Evolutionary conservation across 2,797 vertebrate genomes (phyloP).

Genomic region (Austrolebias charrua): DNA sequence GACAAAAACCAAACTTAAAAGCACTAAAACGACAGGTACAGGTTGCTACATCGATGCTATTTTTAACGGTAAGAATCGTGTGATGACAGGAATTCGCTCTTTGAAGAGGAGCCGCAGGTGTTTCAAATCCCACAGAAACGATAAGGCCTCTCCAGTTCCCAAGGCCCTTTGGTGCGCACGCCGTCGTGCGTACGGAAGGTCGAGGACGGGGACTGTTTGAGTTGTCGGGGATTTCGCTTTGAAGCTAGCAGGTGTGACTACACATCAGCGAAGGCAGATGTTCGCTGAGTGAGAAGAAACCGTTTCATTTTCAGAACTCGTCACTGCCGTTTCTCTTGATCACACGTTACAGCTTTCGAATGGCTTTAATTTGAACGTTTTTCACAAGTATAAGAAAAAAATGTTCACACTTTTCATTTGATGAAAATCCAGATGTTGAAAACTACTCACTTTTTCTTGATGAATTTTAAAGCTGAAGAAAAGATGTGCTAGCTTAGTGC

Average conservation of each 20-base stretch:
- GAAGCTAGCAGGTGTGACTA: constrained; percentile 13
- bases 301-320: no score
- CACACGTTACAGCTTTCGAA: no score
- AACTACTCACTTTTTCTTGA: no score
- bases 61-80: constrained; percentile 45
- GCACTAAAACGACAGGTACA: constrained; percentile 3
- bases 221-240: constrained; percentile 20
- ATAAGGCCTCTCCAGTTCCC: constrained; percentile 61
- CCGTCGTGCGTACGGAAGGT: constrained; percentile 31
- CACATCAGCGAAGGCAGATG: background rate
- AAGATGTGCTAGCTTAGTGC: no score
- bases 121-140: constrained; percentile 80
- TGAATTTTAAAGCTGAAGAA: no score
- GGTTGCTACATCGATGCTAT: constrained; percentile 53
- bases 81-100: constrained; percentile 38
- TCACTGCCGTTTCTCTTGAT: no score
- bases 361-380: no score
- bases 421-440: no score
- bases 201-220: constrained; percentile 73
- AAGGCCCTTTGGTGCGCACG: constrained; percentile 35
- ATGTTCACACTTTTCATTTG: no score
- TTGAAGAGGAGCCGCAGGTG: constrained; percentile 82
- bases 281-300: background rate
- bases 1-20: background rate
- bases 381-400: no score